Base-by-base conservation (phyloP, 1,140 invertebrate genomes). In the Eumaeus atala region DNA sequence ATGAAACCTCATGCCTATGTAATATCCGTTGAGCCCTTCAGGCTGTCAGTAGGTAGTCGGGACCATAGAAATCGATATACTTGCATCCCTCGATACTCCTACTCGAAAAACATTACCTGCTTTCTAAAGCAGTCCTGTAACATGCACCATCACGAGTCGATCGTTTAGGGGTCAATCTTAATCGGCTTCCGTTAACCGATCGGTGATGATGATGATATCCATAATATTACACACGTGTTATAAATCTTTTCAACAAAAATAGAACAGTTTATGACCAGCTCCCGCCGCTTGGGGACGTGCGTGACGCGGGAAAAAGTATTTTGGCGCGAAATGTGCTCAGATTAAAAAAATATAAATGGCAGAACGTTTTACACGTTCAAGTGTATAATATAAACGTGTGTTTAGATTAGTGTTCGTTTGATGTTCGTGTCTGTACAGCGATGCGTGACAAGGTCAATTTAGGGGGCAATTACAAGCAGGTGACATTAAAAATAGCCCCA, bases 231-330 rank as follows among this genome's bases (percentile, higher is more conserved):
- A 28, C 21, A 71, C 58, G 56, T 69, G 61, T 61, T 65, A 71
- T 70, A 71, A 76, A 67, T 62, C 56, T 76, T 76, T 78, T 70
- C 58, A 68, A 67, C 70, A 63, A 76, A 81, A 81, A 80, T 81
- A 81, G 74, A 84, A 68, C 75, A 84, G 80, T 84, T 55, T 69
- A 67, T 64, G 70, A 64, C 62, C 56, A 62, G 62, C 67, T 54
- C 63, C 61, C 66, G 65, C 50, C 64, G 58, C 59, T 70, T 52
- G 51, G 54, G 57, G 72, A 78, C 74, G 73, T 68, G 54, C 57
- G 63, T 52, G 62, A 48, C 38, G 51, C 52, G 62, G 61, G 53
- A 54, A 53, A 56, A 57, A 58, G 58, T 52, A 40, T 47, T 57
- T 68, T 66, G 66, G 70, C 75, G 80, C 61, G 74, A 72, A 72